Evolutionary conservation across 92 coral and sea anemone genomes (phyloP).

Genomic region (Micromussa lordhowensis): DNA sequence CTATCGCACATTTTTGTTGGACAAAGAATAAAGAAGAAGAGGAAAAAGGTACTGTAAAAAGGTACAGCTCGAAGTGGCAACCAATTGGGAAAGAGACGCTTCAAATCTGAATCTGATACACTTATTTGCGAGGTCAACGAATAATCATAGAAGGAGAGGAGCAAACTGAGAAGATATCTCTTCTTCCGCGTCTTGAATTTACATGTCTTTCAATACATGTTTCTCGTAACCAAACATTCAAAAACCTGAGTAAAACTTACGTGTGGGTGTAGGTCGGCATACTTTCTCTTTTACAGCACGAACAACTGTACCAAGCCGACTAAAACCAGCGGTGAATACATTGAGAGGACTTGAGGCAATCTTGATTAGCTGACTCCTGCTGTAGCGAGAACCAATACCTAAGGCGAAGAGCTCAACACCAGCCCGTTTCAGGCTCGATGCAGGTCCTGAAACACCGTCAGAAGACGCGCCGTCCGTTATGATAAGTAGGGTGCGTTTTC

Average conservation of each 20-base stretch:
- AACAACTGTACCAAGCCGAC: conserved; percentile 46
- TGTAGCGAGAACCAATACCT: conserved; percentile 37
- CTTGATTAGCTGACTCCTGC: conserved; percentile 50
- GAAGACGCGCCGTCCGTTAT: conserved; percentile 74
- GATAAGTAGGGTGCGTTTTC: conserved; percentile 68
- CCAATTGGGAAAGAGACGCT: too few species aligned
- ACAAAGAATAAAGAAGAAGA: too few species aligned
- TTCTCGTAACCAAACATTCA: neutral
- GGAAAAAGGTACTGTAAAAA: too few species aligned
- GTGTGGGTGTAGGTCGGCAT: conserved; percentile 44
- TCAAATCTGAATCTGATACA: too few species aligned
- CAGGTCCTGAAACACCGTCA: conserved; percentile 66
- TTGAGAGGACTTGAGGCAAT: conserved; percentile 50
- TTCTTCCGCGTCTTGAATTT: too few species aligned
- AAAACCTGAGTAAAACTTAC: neutral
- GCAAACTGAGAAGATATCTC: too few species aligned
- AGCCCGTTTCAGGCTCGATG: conserved; percentile 39
- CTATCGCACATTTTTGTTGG: too few species aligned
- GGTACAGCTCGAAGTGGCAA: too few species aligned
- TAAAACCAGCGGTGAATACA: conserved; percentile 40
- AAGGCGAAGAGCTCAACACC: conserved; percentile 78
- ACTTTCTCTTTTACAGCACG: conserved; percentile 40
- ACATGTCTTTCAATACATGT: neutral
- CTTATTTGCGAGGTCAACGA: too few species aligned
- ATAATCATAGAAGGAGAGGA: too few species aligned